These are phyloP conservation scores for Platichthys flesus DNA, from an alignment of 2,113 vertebrate genomes.

Conservation along the genomic window DNA sequence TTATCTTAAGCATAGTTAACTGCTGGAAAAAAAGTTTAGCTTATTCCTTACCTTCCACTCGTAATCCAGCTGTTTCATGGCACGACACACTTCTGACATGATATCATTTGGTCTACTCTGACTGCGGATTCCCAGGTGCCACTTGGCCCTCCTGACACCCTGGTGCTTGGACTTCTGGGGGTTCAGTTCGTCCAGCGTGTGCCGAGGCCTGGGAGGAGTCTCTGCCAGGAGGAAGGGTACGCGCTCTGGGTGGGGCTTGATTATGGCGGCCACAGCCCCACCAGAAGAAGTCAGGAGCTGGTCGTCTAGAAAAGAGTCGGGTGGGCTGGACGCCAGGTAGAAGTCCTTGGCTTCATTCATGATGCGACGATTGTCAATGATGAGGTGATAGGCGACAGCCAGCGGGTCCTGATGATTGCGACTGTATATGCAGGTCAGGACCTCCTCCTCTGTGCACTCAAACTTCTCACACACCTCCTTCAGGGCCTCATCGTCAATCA, in stretches of 20 bases:
- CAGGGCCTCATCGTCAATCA: slow-evolving; percentile 98
- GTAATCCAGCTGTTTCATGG: slow-evolving; percentile 98
- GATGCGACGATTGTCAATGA: slow-evolving; percentile 98
- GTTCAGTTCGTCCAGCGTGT: slow-evolving; percentile 96
- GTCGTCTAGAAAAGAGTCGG: slow-evolving; percentile 95
- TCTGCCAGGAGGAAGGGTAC: slow-evolving; percentile 94
- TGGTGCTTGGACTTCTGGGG: slow-evolving; percentile 98
- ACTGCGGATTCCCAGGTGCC: slow-evolving; percentile 97
- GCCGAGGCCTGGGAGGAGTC: slow-evolving; percentile 87
- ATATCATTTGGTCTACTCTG: slow-evolving; percentile 98
- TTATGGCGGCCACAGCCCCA: slow-evolving; percentile 50
- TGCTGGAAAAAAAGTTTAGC: slow-evolving; percentile 12
- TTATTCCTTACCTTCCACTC: slow-evolving; percentile 96
- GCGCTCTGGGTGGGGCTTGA: slow-evolving; percentile 94
- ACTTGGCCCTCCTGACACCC: slow-evolving; percentile 94
- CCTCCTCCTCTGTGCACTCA: slow-evolving; percentile 97
- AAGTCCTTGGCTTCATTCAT: slow-evolving; percentile 99
- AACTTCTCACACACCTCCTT: slow-evolving; percentile 99
- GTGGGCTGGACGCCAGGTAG: slow-evolving; percentile 96
- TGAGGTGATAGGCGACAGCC: slow-evolving; percentile 96
- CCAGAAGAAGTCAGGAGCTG: slow-evolving; percentile 83
- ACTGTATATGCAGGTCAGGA: slow-evolving; percentile 93
- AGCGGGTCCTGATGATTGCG: slow-evolving; percentile 96
- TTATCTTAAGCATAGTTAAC: too few relatives aligned
- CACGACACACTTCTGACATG: slow-evolving; percentile 97